Conservation (phyloP, 2,113 vertebrate species). For the Caranx melampygus region DNA sequence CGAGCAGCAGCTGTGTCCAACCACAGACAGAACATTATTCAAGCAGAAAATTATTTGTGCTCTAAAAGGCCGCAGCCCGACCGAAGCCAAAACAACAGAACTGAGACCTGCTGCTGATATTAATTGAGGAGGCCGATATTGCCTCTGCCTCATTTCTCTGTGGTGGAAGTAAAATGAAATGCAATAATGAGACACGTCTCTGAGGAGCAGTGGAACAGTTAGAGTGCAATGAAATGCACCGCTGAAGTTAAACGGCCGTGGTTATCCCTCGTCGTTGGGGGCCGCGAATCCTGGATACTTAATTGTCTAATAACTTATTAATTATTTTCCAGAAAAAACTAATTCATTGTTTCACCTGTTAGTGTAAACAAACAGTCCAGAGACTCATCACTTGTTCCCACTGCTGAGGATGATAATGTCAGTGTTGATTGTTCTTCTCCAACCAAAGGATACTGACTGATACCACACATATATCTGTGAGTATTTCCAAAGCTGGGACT, state of each 20-base stretch:
- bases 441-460: no score
- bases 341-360: not conserved
- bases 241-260: not conserved
- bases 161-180: constrained; percentile 17
- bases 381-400: not conserved
- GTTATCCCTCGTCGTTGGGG: no score
- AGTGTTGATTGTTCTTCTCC: not conserved
- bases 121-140: constrained; percentile 8
- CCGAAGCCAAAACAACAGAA: not conserved
- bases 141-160: not conserved
- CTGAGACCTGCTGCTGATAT: not conserved
- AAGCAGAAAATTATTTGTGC: not conserved
- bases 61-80: not conserved
- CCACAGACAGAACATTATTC: not conserved
- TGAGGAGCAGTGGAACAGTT: not conserved
- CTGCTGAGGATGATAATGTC: not conserved
- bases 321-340: not conserved
- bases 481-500: no score
- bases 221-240: not conserved
- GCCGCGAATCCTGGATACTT: not conserved
- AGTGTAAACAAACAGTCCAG: not conserved
- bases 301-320: not conserved
- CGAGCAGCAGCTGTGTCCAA: not conserved
- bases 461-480: no score
- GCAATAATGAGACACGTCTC: not conserved